Evolutionary conservation across 2,888 invertebrate genomes (phyloP).

Genomic region (Drosophila gaucha): DNA sequence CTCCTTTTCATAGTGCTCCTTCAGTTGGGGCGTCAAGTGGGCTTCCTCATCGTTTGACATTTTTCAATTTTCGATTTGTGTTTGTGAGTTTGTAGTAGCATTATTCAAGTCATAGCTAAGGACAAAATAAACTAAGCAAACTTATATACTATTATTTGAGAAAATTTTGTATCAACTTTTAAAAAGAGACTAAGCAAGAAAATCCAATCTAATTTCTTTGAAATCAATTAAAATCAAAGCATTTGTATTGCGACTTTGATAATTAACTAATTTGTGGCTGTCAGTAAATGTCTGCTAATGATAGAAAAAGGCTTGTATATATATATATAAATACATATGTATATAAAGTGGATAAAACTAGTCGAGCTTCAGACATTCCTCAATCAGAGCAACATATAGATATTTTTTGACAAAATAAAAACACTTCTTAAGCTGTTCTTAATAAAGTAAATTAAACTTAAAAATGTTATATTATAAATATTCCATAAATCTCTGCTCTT

Average conservation of each 20-base stretch:
- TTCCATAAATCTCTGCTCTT: too few relatives aligned
- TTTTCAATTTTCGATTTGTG: slow-evolving; percentile 4
- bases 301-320: not conserved
- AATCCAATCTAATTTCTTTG: slow-evolving; percentile 17
- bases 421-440: too few relatives aligned
- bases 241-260: not conserved
- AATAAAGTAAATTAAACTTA: too few relatives aligned
- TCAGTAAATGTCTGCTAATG: not conserved
- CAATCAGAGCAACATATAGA: too few relatives aligned
- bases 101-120: not conserved
- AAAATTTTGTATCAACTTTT: too few relatives aligned
- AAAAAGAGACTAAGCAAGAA: too few relatives aligned
- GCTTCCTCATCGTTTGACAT: slow-evolving; percentile 38
- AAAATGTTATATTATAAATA: too few relatives aligned
- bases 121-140: not conserved
- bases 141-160: not conserved
- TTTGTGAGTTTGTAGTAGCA: not conserved
- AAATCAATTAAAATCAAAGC: not conserved
- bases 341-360: too few relatives aligned
- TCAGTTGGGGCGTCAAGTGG: slow-evolving; percentile 58
- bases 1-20: slow-evolving; percentile 66
- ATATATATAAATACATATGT: too few relatives aligned
- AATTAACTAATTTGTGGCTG: not conserved
- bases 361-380: too few relatives aligned
- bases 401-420: too few relatives aligned